Conservation (phyloP, 2,797 vertebrate species). For the Antrozous pallidus region DNA sequence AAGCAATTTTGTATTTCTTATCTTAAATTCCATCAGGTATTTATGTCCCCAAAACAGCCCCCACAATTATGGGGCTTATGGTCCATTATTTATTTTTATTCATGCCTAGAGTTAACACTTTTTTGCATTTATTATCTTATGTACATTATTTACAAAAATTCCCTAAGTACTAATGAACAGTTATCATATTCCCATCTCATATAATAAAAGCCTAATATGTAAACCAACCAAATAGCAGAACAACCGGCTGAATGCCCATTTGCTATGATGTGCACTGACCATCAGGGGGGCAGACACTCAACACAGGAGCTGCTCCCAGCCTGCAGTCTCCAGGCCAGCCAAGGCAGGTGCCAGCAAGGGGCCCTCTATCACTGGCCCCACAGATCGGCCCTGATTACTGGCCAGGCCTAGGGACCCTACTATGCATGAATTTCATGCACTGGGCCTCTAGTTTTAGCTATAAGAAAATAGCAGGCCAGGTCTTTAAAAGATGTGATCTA, state of each 20-base stretch:
- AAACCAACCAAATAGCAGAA: too few relatives aligned
- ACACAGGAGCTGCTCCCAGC: too few relatives aligned
- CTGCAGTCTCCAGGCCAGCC: too few relatives aligned
- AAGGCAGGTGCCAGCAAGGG: too few relatives aligned
- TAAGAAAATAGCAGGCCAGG: neutral
- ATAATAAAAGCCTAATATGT: too few relatives aligned
- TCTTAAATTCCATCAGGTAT: neutral
- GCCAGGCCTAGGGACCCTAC: too few relatives aligned
- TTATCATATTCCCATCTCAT: neutral
- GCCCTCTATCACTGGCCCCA: too few relatives aligned
- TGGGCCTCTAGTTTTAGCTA: neutral
- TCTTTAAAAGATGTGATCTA: neutral
- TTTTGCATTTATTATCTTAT: neutral
- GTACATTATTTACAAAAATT: neutral
- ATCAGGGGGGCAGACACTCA: too few relatives aligned
- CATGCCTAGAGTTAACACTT: neutral
- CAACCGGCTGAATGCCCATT: too few relatives aligned
- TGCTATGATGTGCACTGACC: too few relatives aligned
- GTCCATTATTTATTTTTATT: neutral
- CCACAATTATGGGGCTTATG: neutral
- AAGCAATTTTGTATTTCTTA: neutral
- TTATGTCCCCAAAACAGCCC: neutral
- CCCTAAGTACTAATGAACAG: neutral
- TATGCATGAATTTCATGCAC: too few relatives aligned
- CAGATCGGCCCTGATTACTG: too few relatives aligned